Evolutionary conservation across 2,888 invertebrate genomes (phyloP), one percentile per base, ranked within the genome.

Genomic region (Aromia moschata): DNA sequence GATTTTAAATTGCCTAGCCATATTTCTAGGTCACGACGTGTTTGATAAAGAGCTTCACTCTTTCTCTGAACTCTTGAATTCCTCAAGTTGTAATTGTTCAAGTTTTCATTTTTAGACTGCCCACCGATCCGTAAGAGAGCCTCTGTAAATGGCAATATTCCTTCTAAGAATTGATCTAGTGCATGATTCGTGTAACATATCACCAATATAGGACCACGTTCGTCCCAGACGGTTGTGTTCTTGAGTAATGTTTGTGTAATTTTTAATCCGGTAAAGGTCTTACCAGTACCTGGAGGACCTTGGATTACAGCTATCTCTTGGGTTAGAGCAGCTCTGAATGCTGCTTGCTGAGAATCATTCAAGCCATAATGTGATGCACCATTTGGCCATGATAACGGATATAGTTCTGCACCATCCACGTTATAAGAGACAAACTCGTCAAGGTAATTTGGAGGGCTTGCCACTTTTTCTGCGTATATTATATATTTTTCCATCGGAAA

Each of bases 251-350:
- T 84, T 53, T 87, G 82, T 0, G 90, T 87, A 12, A 95, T 86
- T 83, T 90, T 89, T 20, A 92, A 80, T 0, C 93, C 93, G 60
- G 94, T 78, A 76, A 84, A 90, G 0, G 94, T 93, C 83, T 94
- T 94, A 0, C 94, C 94, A 0, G 94, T 94, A 1, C 94, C 94
- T 0, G 94, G 94, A 0, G 94, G 94, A 0, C 94, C 94, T 83
- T 94, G 93, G 60, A 94, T 91, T 0, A 93, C 84, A 0, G 87
- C 86, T 64, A 93, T 87, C 79, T 92, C 89, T 71, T 85, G 83
- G 0, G 86, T 87, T 1, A 94, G 73, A 0, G 91, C 91, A 31
- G 86, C 83, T 67, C 84, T 82, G 69, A 87, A 87, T 0, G 94
- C 93, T 30, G 79, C 74, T 58, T 83, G 79, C 79, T 94, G 94